Conservation (phyloP, 2,888 invertebrate genomes). For the Nymphalis urticae region DNA sequence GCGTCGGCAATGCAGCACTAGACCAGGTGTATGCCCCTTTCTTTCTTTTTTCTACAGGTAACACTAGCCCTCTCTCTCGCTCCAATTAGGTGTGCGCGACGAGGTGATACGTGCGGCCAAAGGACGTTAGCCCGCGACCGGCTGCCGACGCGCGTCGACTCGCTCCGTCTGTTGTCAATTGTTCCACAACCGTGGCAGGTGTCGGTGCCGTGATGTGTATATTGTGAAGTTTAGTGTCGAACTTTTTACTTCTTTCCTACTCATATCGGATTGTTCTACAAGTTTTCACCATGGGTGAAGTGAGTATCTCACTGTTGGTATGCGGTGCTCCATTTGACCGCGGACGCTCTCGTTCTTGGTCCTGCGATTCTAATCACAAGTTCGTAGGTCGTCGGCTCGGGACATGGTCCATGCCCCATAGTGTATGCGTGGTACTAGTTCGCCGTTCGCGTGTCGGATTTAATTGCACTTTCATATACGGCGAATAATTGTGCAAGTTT, state of each 20-base stretch:
- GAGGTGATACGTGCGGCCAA: constrained; percentile 46
- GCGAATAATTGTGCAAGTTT: constrained; percentile 43
- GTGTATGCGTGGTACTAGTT: constrained; percentile 17
- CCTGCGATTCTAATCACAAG: constrained; percentile 61
- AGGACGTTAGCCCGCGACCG: constrained; percentile 74
- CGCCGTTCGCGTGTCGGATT: constrained; percentile 34
- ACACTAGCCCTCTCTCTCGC: constrained; percentile 60
- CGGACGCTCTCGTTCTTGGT: constrained; percentile 51
- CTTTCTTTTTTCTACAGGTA: constrained; percentile 64
- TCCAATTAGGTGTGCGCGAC: constrained; percentile 55
- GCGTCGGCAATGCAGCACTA: constrained; percentile 54
- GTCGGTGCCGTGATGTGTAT: constrained; percentile 68
- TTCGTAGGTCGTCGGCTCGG: constrained; percentile 74
- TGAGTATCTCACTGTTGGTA: constrained; percentile 61
- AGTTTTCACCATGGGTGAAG: constrained; percentile 71
- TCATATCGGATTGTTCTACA: constrained; percentile 49
- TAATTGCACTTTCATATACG: constrained; percentile 33
- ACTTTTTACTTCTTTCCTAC: constrained; percentile 49
- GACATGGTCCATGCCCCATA: constrained; percentile 24
- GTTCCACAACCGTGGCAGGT: constrained; percentile 56
- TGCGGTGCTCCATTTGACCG: constrained; percentile 64
- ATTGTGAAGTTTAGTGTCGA: constrained; percentile 62
- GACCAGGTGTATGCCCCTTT: constrained; percentile 63
- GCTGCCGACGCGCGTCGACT: constrained; percentile 57
- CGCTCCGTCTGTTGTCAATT: constrained; percentile 45